Percentiles rank a stretch among this genome's conserved stretches.
These are phyloP conservation scores for Lasioglossum figueresi DNA, from an alignment of 2,888 invertebrate species.

Conservation along the genomic window DNA sequence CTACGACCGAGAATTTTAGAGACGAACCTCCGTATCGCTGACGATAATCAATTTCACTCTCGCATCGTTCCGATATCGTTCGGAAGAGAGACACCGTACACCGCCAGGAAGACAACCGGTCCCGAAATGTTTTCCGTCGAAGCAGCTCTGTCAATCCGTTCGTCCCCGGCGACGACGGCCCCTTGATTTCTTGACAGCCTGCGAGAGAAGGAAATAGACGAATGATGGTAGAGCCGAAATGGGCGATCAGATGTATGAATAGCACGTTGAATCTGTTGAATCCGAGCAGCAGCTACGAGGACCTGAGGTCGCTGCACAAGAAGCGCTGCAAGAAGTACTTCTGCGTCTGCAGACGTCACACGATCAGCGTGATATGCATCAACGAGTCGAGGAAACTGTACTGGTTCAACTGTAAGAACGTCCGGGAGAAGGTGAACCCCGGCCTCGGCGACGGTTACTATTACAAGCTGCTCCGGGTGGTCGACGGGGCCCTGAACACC, in stretches of 20 bases:
- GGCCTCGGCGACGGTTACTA: constrained; percentile 81
- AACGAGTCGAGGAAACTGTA: constrained; percentile 81
- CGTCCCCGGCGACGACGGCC: not conserved
- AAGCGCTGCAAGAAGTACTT: constrained; percentile 80
- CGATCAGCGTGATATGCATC: constrained; percentile 81
- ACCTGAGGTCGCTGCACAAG: constrained; percentile 78
- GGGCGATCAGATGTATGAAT: constrained; percentile 73
- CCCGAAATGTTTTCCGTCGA: not conserved
- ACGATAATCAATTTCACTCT: not conserved
- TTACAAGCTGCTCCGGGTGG: constrained; percentile 78
- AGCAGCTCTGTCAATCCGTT: not conserved
- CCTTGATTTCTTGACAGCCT: not conserved
- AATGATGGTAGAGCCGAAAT: constrained; percentile 82
- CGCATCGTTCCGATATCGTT: too few species aligned
- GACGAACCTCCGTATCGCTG: not conserved
- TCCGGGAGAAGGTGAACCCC: constrained; percentile 80
- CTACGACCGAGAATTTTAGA: constrained; percentile 18
- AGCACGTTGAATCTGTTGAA: constrained; percentile 80
- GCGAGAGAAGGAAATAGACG: constrained; percentile 38
- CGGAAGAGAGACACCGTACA: not conserved
- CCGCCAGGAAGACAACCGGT: not conserved
- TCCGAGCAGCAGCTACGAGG: constrained; percentile 77
- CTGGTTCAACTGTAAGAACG: constrained; percentile 81
- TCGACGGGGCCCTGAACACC: constrained; percentile 78
- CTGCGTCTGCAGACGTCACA: constrained; percentile 81